Evolutionary conservation across 2,888 invertebrate genomes (phyloP), one percentile per base, ranked within the genome.

Genomic region (Caenorhabditis sulstoni): DNA sequence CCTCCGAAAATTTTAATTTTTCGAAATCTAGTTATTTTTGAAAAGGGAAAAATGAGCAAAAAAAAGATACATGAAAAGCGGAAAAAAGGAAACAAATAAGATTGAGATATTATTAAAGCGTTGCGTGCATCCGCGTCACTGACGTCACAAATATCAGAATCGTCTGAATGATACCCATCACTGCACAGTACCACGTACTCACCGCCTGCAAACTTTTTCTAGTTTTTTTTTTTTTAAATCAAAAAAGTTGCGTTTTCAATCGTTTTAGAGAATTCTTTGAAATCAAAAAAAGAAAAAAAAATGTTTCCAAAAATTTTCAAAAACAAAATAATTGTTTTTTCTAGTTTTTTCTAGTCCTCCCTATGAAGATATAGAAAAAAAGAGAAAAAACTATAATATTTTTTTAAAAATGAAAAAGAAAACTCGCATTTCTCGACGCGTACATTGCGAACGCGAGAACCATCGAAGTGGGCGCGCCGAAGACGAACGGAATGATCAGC

Each of bases 131-230:
- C 68, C 85, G 67, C 12, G 83, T 76, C 53, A 85, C 80, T 7
- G 88, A 87, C 14, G 82, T 77, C 18, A 86, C 53, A 23, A 86
- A 64, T 20, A 86, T 75, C 29, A 86, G 45, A 14, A 85, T 61
- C 9, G 88, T 87, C 67, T 88, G 88, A 11, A 84, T 66, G 37
- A 82, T 71, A 9, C 88, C 88, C 55, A 87, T 75, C 11, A 86
- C 49, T 39, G 84, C 77, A 55, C 88, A 88, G 47, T 86, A 81
- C 84, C 81, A 83, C 1, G 86, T 81, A 16, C 81, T 82, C 61
- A 88, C 86, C 16, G 67, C 59, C 76, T 79, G 62, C 35, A 75
- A 59, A 47, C n/a, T n/a, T n/a, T n/a, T n/a, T n/a, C n/a, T n/a
- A n/a, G n/a, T n/a, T n/a, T n/a, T n/a, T n/a, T n/a, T n/a, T n/a